Percentiles rank a stretch among this genome's conserved stretches.
Evolutionary conservation across 2,888 invertebrate genomes (phyloP).

Genomic region (Eupsilia transversa): DNA sequence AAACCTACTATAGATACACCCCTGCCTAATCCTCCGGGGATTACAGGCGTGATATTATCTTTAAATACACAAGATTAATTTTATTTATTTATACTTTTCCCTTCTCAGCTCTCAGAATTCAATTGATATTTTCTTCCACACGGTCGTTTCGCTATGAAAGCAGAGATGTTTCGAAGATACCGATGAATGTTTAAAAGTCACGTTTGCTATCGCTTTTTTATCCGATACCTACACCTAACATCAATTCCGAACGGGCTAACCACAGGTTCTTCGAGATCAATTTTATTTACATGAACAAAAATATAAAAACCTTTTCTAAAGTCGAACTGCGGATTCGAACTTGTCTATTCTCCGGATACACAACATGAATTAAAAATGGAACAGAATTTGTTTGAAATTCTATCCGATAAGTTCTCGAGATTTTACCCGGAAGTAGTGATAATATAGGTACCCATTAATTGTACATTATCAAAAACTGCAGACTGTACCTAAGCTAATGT

Average conservation of each 20-base stretch:
- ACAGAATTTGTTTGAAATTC: not conserved
- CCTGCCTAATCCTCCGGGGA: too few relatives aligned
- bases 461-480: too few relatives aligned
- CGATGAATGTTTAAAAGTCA: conserved; percentile 32
- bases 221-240: conserved; percentile 24
- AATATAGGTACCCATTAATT: too few relatives aligned
- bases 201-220: conserved; percentile 33
- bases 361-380: not conserved
- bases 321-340: not conserved
- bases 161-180: conserved; percentile 22
- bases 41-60: too few relatives aligned
- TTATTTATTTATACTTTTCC: not conserved
- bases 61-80: not conserved
- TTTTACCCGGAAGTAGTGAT: not conserved
- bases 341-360: not conserved
- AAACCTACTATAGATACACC: too few relatives aligned
- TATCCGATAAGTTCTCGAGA: not conserved
- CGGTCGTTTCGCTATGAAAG: not conserved
- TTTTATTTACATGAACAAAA: conserved; percentile 16
- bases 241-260: conserved; percentile 15
- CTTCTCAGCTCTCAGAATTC: not conserved
- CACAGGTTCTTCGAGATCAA: conserved; percentile 20
- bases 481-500: not conserved
- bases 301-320: not conserved
- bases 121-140: not conserved